Evolutionary conservation across 2,888 invertebrate species (phyloP), one percentile per base, ranked within the genome.

Genomic region (Rotaria socialis): DNA sequence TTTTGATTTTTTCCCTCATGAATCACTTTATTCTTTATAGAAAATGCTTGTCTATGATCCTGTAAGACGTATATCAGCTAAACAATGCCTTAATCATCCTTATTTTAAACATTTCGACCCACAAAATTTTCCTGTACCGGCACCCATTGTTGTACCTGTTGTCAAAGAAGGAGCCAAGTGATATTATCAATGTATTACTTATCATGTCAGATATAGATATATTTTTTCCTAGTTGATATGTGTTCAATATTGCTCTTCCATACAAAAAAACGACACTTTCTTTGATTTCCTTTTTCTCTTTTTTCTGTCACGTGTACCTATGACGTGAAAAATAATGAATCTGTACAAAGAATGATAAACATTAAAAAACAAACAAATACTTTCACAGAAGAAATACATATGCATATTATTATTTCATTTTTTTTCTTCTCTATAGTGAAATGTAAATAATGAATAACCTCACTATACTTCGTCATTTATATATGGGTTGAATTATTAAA

Each of bases 11-110:
- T 24, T 47, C 11, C 22, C 10, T 7, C 2, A 50, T 50, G 43
- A 41, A 75, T 75, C 16, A 75, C 75, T 24, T 60, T 24, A 43
- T 85, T 85, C 87, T 58, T 92, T 95, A 88, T 91, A 92, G 92
- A 93, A 94, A 91, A 96, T 96, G 95, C 92, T 98, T 67, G 93
- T 94, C 43, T 98, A 97, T 90, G 95, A 97, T 92, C 98, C 98
- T 10, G 93, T 94, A 74, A 92, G 92, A n/a, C 91, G 93, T n/a
- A 92, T 93, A 41, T 93, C 94, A 87, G 94, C 96, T 87, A 96
- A 96, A 93, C 95, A 95, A 90, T 93, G 93, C 2, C 93, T 96
- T 85, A 95, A 86, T n/a, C 90, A 90, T 88, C 89, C 89, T n/a
- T 90, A 89, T 87, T 90, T 90, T 88, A 87, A 94, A 88, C 94